Evolutionary conservation across 2,888 invertebrate genomes (phyloP).

Genomic region (Eristalis pertinax): DNA sequence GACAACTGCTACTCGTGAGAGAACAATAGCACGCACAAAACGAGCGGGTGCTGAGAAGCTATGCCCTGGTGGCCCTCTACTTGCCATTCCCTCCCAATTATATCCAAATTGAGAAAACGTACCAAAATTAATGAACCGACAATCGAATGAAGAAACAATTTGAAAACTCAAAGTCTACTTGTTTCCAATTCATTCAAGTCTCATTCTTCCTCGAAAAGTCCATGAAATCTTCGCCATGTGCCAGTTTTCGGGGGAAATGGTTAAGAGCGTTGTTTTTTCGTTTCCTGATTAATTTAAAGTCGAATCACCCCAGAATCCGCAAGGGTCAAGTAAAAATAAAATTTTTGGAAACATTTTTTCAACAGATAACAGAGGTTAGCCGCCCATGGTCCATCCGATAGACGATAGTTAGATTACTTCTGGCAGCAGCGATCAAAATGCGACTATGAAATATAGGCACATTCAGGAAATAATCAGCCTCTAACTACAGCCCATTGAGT

Average conservation of each 20-base stretch:
- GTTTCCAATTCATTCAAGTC: not conserved
- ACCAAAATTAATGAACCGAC: not conserved
- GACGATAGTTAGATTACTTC: constrained; percentile 46
- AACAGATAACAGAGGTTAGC: constrained; percentile 51
- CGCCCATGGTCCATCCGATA: constrained; percentile 34
- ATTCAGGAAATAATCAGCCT: constrained; percentile 64
- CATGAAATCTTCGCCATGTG: not conserved
- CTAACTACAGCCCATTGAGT: constrained; percentile 41
- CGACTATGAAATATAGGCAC: not conserved
- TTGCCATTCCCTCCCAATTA: too few species aligned
- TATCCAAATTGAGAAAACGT: too few species aligned
- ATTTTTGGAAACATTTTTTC: constrained; percentile 3
- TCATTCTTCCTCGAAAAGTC: not conserved
- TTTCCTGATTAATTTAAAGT: constrained; percentile 40
- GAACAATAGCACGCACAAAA: too few species aligned
- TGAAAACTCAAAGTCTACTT: not conserved
- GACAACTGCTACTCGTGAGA: too few species aligned
- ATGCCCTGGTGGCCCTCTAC: too few species aligned
- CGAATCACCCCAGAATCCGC: constrained; percentile 45
- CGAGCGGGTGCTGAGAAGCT: too few species aligned
- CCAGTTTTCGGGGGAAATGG: constrained; percentile 3
- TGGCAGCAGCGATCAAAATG: not conserved
- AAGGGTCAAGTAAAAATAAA: constrained; percentile 51
- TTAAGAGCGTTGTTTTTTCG: not conserved
- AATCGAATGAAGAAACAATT: too few species aligned